Conservation (phyloP, 2,888 invertebrate genomes). For the Crematogaster levior region DNA sequence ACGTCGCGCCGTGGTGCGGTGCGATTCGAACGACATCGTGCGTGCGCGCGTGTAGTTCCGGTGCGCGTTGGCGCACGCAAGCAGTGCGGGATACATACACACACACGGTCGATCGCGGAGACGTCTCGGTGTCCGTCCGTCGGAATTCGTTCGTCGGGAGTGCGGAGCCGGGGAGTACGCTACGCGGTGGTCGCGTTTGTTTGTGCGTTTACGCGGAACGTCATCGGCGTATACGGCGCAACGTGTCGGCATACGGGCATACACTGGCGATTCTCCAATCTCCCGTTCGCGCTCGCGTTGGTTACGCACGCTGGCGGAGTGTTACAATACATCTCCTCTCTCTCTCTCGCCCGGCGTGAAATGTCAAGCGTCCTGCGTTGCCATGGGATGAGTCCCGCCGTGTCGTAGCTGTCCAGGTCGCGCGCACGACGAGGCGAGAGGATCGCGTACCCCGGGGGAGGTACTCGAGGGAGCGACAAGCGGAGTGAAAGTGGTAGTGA, state of each 20-base stretch:
- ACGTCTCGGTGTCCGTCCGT: no score
- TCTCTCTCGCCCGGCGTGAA: conserved; percentile 41
- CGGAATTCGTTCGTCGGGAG: no score
- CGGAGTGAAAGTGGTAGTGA: conserved; percentile 73
- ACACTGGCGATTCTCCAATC: neutral
- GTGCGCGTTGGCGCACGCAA: conserved; percentile 5
- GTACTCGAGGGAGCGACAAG: conserved; percentile 27
- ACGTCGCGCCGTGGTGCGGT: no score
- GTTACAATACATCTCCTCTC: neutral
- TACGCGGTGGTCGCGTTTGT: no score
- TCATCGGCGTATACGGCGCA: no score
- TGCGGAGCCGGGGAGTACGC: no score
- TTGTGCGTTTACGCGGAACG: no score
- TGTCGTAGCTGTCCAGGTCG: conserved; percentile 61
- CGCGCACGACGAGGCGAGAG: conserved; percentile 42
- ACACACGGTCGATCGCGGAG: no score
- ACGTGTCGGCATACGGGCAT: conserved; percentile 26
- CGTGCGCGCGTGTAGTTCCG: conserved; percentile 49
- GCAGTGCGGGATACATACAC: no score
- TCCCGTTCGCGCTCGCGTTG: neutral
- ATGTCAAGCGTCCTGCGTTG: conserved; percentile 68
- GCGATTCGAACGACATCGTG: conserved; percentile 68
- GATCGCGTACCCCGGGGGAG: conserved; percentile 27
- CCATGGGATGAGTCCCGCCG: conserved; percentile 68
- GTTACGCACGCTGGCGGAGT: neutral